phyloP scores from a whole-genome alignment of 2,888 invertebrate genomes.

The Amblyteles armatorius region DNA sequence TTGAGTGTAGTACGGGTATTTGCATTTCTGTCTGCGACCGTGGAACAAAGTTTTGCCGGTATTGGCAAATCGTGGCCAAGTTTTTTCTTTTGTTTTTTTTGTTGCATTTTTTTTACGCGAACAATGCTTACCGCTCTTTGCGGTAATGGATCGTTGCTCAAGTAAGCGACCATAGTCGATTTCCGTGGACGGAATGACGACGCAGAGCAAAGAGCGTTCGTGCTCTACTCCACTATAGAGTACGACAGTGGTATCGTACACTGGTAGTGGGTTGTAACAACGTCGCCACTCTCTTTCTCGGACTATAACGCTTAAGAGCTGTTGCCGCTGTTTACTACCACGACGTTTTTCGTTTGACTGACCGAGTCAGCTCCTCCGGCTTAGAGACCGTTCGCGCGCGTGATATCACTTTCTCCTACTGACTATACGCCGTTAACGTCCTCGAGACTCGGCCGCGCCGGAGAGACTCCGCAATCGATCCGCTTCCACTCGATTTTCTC shows the following conservation, averaged over 20 bases:
- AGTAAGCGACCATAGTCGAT: constrained; percentile 45
- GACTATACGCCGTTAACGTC: constrained; percentile 59
- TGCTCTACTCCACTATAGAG: neutral
- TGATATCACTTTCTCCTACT: constrained; percentile 66
- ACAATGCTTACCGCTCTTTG: constrained; percentile 21
- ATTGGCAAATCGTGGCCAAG: neutral
- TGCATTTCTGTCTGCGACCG: neutral
- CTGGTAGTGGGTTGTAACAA: constrained; percentile 2
- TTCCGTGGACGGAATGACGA: constrained; percentile 42
- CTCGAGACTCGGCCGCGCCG: constrained; percentile 46
- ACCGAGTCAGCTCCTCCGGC: constrained; percentile 54
- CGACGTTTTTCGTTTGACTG: constrained; percentile 60
- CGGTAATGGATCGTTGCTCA: constrained; percentile 35
- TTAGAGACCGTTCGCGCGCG: constrained; percentile 33
- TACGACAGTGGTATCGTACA: constrained; percentile 13
- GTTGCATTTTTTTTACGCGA: neutral
- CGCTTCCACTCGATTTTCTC: constrained; percentile 14
- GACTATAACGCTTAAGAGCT: constrained; percentile 27
- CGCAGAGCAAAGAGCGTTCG: constrained; percentile 4
- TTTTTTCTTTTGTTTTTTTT: neutral
- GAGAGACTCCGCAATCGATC: constrained; percentile 28
- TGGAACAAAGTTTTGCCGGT: neutral
- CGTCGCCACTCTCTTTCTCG: constrained; percentile 47
- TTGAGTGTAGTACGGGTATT: neutral
- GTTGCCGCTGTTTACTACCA: constrained; percentile 19